Percentiles rank a stretch among this genome's conserved stretches.
Evolutionary conservation across 1,140 invertebrate species (phyloP).

Genomic region (Rhynchophorus ferrugineus): DNA sequence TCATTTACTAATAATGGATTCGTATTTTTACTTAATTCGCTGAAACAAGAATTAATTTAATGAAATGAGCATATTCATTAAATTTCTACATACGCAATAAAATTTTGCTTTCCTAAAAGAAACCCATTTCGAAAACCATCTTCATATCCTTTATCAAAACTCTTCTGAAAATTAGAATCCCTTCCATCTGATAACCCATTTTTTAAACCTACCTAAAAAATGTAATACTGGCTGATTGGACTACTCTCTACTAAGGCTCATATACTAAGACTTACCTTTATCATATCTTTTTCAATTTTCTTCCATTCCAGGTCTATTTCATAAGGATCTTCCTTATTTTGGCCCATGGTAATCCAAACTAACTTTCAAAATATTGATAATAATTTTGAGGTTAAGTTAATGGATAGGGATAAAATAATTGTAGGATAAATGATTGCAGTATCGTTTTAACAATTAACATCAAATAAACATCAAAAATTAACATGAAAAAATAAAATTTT

Average conservation of each 20-base stretch:
- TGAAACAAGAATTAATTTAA: not conserved
- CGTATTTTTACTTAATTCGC: not conserved
- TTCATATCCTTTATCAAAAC: constrained; percentile 17
- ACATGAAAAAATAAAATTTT: no score
- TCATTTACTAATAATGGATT: constrained; percentile 1
- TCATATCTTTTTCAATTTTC: constrained; percentile 2
- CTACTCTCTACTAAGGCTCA: no score
- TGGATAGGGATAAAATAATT: no score
- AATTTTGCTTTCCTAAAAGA: constrained; percentile 10
- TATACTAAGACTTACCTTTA: constrained; percentile 6
- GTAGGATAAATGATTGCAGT: no score
- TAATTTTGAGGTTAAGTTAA: no score
- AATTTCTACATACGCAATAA: not conserved
- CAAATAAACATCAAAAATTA: no score
- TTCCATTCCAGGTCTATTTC: constrained; percentile 2
- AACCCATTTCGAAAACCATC: constrained; percentile 17
- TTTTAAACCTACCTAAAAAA: constrained; percentile 14
- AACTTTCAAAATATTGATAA: no score
- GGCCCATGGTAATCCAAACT: no score
- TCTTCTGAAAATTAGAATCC: constrained; percentile 13
- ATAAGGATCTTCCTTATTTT: not conserved
- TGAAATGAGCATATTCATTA: not conserved
- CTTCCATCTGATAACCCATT: constrained; percentile 15
- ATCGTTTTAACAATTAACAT: no score
- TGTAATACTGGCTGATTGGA: no score